A percentile compares a stretch with the other conserved stretches of the same genome.
Evolutionary conservation across 2,797 vertebrate genomes (phyloP).

Genomic region (Gila robusta): DNA sequence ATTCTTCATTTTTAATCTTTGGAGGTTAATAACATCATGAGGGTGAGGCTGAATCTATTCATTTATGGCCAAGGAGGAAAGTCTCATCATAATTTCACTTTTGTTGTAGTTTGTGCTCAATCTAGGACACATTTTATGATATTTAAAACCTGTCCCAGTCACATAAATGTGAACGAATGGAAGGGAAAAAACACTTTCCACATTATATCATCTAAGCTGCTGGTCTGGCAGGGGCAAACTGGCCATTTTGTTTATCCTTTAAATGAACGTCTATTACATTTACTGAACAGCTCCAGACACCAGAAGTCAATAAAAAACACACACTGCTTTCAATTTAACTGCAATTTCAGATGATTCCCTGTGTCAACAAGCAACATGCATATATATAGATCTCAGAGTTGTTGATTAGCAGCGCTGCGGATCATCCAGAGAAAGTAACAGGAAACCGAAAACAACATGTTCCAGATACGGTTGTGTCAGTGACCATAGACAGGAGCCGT

Average conservation of each 20-base stretch:
- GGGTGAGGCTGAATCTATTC: not conserved
- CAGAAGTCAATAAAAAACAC: slow-evolving; percentile 50
- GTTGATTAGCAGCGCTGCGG: slow-evolving; percentile 59
- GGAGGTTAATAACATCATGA: not conserved
- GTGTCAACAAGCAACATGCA: slow-evolving; percentile 68
- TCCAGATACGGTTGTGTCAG: slow-evolving; percentile 63
- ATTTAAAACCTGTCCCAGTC: not conserved
- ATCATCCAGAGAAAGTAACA: slow-evolving; percentile 54
- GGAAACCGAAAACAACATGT: slow-evolving; percentile 67
- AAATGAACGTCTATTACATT: slow-evolving; percentile 74
- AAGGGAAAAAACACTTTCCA: slow-evolving; percentile 64
- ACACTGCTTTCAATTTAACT: slow-evolving; percentile 57
- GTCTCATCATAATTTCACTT: too few species aligned
- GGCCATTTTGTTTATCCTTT: slow-evolving; percentile 75
- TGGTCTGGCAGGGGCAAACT: slow-evolving; percentile 75
- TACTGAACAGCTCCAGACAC: slow-evolving; percentile 68
- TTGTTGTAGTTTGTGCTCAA: not conserved
- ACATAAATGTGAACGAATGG: not conserved
- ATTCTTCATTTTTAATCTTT: not conserved
- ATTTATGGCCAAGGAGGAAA: not conserved
- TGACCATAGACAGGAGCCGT: slow-evolving; percentile 57
- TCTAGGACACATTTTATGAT: not conserved
- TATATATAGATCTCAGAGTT: slow-evolving; percentile 68
- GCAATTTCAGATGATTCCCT: slow-evolving; percentile 67
- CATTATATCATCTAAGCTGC: slow-evolving; percentile 68